These are phyloP conservation scores for Falco novaeseelandiae DNA, from an alignment of 2,797 vertebrate genomes.

Conservation along the genomic window DNA sequence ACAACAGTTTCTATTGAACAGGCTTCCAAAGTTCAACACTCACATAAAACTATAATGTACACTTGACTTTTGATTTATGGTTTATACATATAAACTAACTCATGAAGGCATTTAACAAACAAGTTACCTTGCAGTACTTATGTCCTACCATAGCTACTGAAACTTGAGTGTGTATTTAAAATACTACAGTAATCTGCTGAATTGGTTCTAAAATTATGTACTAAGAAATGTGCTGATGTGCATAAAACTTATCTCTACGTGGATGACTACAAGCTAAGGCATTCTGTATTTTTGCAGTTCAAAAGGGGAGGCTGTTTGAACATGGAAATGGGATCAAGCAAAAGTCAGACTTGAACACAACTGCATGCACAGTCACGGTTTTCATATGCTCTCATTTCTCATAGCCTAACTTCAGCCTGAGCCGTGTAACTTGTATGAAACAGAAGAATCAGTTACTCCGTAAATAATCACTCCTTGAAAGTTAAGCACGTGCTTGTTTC, in stretches of 20 bases:
- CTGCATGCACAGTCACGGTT: fast-evolving
- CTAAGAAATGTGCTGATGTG: background rate
- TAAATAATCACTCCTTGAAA: fast-evolving
- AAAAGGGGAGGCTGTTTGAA: too few species aligned
- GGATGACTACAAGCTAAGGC: background rate
- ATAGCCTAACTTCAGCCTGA: background rate
- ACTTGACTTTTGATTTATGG: background rate
- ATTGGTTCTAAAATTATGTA: background rate
- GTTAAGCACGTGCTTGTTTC: background rate
- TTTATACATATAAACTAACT: background rate
- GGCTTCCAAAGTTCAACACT: background rate
- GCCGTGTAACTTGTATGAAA: fast-evolving
- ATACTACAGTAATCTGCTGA: background rate
- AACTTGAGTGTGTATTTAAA: background rate
- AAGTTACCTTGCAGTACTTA: background rate
- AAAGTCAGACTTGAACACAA: fast-evolving
- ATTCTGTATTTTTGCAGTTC: background rate
- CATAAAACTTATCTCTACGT: background rate
- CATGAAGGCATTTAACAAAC: background rate
- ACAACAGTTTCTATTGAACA: background rate
- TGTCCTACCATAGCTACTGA: background rate
- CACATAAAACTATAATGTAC: background rate
- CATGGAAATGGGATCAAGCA: fast-evolving
- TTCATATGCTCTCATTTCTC: fast-evolving
- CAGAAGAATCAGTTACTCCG: background rate